These are phyloP conservation scores for Pammene aurita DNA, from an alignment of 2,888 invertebrate genomes.

Conservation along the genomic window DNA sequence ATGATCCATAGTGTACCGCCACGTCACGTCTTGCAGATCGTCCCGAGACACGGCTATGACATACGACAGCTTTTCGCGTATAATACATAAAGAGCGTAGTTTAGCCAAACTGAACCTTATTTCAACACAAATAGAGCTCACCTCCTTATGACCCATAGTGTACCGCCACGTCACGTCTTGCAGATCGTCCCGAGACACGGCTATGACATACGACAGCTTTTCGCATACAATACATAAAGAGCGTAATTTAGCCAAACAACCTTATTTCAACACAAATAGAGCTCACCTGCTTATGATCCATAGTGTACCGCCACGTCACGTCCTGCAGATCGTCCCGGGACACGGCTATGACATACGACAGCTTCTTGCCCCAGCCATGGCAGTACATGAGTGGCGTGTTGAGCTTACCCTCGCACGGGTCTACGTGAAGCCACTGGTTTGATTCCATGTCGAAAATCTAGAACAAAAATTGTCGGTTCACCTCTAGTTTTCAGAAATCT, in stretches of 20 bases:
- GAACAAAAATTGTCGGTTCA: neutral
- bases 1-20: constrained; percentile 87
- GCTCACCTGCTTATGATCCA: constrained; percentile 78
- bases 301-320: constrained; percentile 93
- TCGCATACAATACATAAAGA: too few species aligned
- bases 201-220: constrained; percentile 92
- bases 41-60: constrained; percentile 94
- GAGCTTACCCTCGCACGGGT: constrained; percentile 95
- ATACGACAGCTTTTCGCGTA: constrained; percentile 92
- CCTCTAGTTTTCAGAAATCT: too few species aligned
- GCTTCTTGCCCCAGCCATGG: constrained; percentile 93
- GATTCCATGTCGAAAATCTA: constrained; percentile 90
- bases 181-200: constrained; percentile 92
- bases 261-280: neutral
- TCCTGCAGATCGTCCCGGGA: constrained; percentile 95
- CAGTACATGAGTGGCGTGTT: constrained; percentile 97
- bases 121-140: constrained; percentile 47
- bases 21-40: constrained; percentile 97
- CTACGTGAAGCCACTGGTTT: constrained; percentile 95
- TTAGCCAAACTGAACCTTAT: too few species aligned
- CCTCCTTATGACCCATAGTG: constrained; percentile 80
- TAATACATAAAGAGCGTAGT: too few species aligned
- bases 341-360: constrained; percentile 94
- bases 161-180: constrained; percentile 98
- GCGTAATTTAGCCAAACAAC: too few species aligned